Base-by-base conservation (phyloP, 2,113 vertebrate species). In the Nothoprocta perdicaria region DNA sequence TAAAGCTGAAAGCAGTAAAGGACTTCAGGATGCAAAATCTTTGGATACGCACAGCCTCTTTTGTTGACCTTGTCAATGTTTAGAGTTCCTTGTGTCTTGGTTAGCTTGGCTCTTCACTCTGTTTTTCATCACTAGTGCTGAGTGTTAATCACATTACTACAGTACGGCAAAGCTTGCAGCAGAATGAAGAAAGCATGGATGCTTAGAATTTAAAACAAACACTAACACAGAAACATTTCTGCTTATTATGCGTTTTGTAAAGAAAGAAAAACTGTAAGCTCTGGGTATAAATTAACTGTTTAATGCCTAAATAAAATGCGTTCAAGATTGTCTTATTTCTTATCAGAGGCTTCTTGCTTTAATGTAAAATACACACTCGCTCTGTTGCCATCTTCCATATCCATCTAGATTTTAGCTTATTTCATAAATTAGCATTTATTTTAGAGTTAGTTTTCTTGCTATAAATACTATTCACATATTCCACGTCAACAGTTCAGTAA, bases 71-170 rank as follows among this genome's bases (percentile, higher is more conserved):
- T 68, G 72, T 63, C 50, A 78, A 83, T 65, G 83, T 23, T 66
- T 24, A 21, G 27, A 71, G 31, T 71, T 95, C 27, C 19, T 53
- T 75, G 65, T 88, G 76, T 90, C 48, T 78, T 96, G 89, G 63
- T 89, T 80, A 91, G 55, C 63, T 92, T 95, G 89, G 86, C 68
- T 94, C 79, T 82, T 80, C 40, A 13, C 69, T 90, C 63, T 91
- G 33, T 74, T 89, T 92, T 89, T 80, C 84, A 68, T 82, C 87
- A 63, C 45, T 46, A 85, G 17, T 35, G 27, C 19, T 48, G 26
- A 33, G 26, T 62, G 46, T 79, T 89, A 87, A 77, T 71, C 55
- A 43, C 63, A 76, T 88, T 73, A 87, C 41, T 35, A 80, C 41
- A 71, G 17, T 57, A 52, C 65, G 75, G 57, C 61, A 92, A 48